These are phyloP conservation scores for Nasonia longicornis DNA, from an alignment of 1,140 invertebrate genomes.

Conservation along the genomic window DNA sequence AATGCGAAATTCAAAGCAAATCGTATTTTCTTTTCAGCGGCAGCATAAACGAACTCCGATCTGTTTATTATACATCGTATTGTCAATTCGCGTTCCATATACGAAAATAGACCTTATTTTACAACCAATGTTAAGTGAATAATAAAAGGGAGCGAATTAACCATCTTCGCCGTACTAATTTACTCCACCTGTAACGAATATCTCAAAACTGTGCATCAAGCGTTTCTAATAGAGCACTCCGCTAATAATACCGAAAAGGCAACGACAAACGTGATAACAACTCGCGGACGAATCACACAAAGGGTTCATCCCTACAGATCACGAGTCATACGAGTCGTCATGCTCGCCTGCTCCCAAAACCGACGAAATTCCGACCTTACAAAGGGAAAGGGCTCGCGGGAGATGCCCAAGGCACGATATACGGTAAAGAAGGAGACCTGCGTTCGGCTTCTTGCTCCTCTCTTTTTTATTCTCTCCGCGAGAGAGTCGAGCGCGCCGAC, in stretches of 20 bases:
- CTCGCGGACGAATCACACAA: not conserved
- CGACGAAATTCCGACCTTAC: constrained; percentile 56
- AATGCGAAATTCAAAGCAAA: too few species aligned
- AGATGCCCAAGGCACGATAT: not conserved
- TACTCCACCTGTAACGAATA: too few species aligned
- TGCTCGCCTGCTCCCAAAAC: constrained; percentile 58
- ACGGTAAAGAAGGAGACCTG: constrained; percentile 12
- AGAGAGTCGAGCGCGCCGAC: not conserved
- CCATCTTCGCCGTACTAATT: too few species aligned
- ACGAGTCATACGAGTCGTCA: constrained; percentile 23
- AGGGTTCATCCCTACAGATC: constrained; percentile 35
- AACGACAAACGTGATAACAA: not conserved
- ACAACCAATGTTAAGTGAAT: too few species aligned
- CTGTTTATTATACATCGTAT: too few species aligned
- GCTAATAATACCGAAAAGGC: not conserved
- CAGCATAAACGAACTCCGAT: too few species aligned
- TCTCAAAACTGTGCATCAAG: too few species aligned
- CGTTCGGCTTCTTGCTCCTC: not conserved
- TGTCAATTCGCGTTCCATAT: too few species aligned
- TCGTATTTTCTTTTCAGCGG: too few species aligned
- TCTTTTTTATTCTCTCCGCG: not conserved
- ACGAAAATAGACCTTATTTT: too few species aligned
- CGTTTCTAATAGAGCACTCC: too few species aligned
- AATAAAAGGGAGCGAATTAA: too few species aligned
- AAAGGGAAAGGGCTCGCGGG: constrained; percentile 48